Conservation (phyloP, 1,140 invertebrate species). For the Druon quercuslanigerum region DNA sequence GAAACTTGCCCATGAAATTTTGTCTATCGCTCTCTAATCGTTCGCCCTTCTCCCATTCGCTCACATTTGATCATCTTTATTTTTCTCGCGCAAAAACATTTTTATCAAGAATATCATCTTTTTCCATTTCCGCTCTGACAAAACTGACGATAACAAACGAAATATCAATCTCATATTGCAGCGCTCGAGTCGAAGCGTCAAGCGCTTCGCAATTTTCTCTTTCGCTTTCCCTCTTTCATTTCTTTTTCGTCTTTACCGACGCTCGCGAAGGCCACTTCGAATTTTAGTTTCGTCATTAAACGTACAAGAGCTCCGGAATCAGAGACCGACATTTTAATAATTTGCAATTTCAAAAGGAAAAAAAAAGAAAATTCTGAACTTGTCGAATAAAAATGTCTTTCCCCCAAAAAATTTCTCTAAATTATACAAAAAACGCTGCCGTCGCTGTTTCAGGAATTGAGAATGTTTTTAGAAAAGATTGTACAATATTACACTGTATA, state of each 20-base stretch:
- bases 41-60: constrained; percentile 46
- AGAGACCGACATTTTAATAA: constrained; percentile 49
- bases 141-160: constrained; percentile 51
- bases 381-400: no score
- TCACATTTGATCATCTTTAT: constrained; percentile 52
- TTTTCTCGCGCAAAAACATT: constrained; percentile 72
- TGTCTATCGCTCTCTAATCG: constrained; percentile 37
- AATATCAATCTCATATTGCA: constrained; percentile 59
- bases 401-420: no score
- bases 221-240: neutral
- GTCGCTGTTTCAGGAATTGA: no score
- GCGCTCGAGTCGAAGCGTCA: constrained; percentile 38
- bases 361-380: no score
- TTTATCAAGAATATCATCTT: constrained; percentile 76
- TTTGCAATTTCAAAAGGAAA: no score
- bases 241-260: constrained; percentile 58
- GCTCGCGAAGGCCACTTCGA: constrained; percentile 72
- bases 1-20: constrained; percentile 11
- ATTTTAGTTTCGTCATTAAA: constrained; percentile 66
- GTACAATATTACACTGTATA: no score
- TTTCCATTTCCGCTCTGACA: constrained; percentile 50
- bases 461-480: no score
- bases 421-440: no score
- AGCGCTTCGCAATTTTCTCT: constrained; percentile 26
- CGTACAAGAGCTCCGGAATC: constrained; percentile 65